phyloP scores from a whole-genome alignment of 2,113 vertebrate genomes.

The Oceanites oceanicus region DNA sequence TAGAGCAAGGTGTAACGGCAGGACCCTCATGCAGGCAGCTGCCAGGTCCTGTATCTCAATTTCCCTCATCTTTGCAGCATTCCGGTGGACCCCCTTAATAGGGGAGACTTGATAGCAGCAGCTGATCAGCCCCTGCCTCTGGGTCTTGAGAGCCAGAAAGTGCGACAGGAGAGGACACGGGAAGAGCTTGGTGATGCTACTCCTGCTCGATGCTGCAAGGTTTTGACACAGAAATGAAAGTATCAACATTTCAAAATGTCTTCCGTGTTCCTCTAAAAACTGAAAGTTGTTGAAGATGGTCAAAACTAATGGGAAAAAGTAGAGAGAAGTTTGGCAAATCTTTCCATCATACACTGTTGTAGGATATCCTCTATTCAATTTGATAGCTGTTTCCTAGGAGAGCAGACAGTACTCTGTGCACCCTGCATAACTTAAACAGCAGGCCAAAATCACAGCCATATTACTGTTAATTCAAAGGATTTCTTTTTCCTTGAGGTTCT shows the following conservation, averaged over 20 bases:
- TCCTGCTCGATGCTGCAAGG: not conserved
- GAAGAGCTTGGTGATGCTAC: not conserved
- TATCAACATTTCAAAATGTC: not conserved
- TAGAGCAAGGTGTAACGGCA: not conserved
- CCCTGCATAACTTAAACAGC: not conserved
- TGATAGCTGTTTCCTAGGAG: not conserved
- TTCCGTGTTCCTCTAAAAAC: not conserved
- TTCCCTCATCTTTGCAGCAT: not conserved
- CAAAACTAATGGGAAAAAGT: not conserved
- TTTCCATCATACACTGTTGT: not conserved
- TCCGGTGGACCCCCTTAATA: not conserved
- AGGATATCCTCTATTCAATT: not conserved
- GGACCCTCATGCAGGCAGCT: not conserved
- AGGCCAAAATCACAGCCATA: not conserved
- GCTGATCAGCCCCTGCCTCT: not conserved
- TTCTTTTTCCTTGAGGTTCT: not conserved
- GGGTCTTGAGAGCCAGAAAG: not conserved
- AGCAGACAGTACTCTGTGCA: not conserved
- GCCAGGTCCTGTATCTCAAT: not conserved
- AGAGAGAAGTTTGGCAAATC: not conserved
- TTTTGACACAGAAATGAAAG: not conserved
- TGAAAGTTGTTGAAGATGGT: not conserved
- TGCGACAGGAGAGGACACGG: not conserved
- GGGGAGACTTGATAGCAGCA: not conserved
- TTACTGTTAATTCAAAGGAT: not conserved